phyloP scores from a whole-genome alignment of 2,888 invertebrate genomes.

The Drosophila antonietae region DNA sequence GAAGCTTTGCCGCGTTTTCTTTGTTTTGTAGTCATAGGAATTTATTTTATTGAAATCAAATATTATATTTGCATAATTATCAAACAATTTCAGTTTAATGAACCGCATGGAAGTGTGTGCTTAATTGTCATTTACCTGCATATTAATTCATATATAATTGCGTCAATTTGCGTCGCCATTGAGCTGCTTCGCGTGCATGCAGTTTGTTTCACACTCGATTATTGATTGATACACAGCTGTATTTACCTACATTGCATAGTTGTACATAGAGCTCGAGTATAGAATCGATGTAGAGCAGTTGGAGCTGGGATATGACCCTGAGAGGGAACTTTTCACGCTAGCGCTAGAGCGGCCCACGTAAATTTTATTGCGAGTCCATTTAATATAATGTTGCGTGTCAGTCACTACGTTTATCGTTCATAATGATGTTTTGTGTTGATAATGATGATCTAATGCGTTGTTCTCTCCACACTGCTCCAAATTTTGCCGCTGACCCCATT shows the following conservation, averaged over 20 bases:
- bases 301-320: conserved; percentile 59
- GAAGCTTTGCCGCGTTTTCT: neutral
- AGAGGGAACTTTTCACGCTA: conserved; percentile 23
- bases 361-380: conserved; percentile 31
- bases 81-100: conserved; percentile 41
- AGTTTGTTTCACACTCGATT: conserved; percentile 49
- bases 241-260: conserved; percentile 36
- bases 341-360: conserved; percentile 13
- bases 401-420: conserved; percentile 15
- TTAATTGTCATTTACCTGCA: conserved; percentile 31
- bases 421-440: conserved; percentile 18
- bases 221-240: conserved; percentile 54
- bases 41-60: neutral
- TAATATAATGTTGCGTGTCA: conserved; percentile 62
- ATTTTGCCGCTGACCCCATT: conserved; percentile 61
- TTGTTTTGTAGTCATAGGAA: neutral
- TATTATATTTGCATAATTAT: neutral
- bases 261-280: conserved; percentile 28
- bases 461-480: conserved; percentile 39
- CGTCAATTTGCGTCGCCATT: conserved; percentile 34
- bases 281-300: conserved; percentile 61
- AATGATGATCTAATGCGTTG: conserved; percentile 61
- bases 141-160: conserved; percentile 42
- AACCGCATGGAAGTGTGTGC: conserved; percentile 30
- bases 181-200: conserved; percentile 29